Base-by-base conservation (phyloP, 2,888 invertebrate species). In the Tetragnatha montana region DNA sequence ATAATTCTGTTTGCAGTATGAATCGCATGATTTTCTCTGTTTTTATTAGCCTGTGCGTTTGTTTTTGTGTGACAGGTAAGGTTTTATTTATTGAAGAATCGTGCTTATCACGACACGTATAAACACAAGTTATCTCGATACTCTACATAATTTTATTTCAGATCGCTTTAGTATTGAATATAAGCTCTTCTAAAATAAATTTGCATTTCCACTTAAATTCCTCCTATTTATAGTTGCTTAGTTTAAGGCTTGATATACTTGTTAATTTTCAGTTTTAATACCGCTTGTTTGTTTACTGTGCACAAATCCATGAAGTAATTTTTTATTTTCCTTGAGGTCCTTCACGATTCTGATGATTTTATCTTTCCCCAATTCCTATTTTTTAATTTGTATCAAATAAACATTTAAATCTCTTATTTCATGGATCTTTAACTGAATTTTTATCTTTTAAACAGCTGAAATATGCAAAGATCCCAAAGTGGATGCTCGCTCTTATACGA, bases 401-500 rank as follows among this genome's bases (percentile, higher is more conserved):
- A 4, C n/a, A 68, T 68, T 68, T 68, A 68, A 68, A 68, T 68
- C 1, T 68, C 2, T n/a, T 68, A 68, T 68, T 17, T 14, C 69
- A 17, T 17, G 14, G n/a, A 68, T 3, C 1, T 71, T 17, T 6
- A 71, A 19, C 19, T 19, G 8, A n/a, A 60, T 4, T 74, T 71
- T 3, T 49, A 19, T 60, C 80, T 81, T 22, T 35, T 71, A 60
- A 81, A 14, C 80, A 88, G 89, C 89, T 51, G 87, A 84, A 78
- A 69, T 81, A 75, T 91, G 91, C 35, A 75, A 87, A 70, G 80
- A 74, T 47, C 91, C 91, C 12, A 68, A 82, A 17, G 85, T 91
- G 6, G 81, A 91, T 7, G 21, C 88, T 12, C 22, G 47, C 17
- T 70, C 96, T 0, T 98, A 98, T 94, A 97, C 98, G 78, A 98